Conservation (phyloP, 2,888 invertebrate genomes). For the Bombylius major region DNA sequence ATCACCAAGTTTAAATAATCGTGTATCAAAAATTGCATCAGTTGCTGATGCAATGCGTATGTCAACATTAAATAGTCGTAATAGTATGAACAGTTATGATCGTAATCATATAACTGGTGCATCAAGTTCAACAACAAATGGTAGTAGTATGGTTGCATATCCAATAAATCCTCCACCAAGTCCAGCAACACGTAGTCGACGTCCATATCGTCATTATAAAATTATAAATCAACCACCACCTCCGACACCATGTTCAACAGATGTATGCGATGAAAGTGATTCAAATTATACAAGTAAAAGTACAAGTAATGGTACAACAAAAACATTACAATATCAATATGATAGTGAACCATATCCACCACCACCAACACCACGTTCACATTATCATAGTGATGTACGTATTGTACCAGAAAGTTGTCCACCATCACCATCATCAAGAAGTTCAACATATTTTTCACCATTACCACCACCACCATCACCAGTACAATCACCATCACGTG, state of each 20-base stretch:
- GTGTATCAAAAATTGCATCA: conserved; percentile 36
- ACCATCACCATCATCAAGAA: conserved; percentile 56
- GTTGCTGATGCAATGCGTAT: conserved; percentile 46
- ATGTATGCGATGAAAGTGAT: conserved; percentile 84
- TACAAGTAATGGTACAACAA: conserved; percentile 28
- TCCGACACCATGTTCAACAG: conserved; percentile 89
- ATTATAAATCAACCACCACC: conserved; percentile 77
- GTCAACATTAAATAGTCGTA: conserved; percentile 50
- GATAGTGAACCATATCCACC: conserved; percentile 61
- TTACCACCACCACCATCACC: conserved; percentile 80
- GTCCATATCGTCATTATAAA: conserved; percentile 64
- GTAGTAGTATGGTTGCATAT: conserved; percentile 45
- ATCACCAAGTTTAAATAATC: conserved; percentile 39
- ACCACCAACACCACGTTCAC: conserved; percentile 62
- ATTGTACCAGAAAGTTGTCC: conserved; percentile 47
- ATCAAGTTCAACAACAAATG: conserved; percentile 37
- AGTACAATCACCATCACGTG: conserved; percentile 45
- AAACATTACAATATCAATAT: conserved; percentile 39
- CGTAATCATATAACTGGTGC: conserved; percentile 57
- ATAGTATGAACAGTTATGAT: conserved; percentile 52
- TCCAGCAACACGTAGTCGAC: conserved; percentile 68
- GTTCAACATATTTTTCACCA: conserved; percentile 67
- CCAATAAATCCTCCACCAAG: conserved; percentile 86
- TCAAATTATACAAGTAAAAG: conserved; percentile 51
- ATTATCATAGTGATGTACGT: conserved; percentile 57